Percentiles rank a stretch among this genome's conserved stretches.
phyloP scores from a whole-genome alignment of 1,140 invertebrate species.

The Zaprionus ornatus region DNA sequence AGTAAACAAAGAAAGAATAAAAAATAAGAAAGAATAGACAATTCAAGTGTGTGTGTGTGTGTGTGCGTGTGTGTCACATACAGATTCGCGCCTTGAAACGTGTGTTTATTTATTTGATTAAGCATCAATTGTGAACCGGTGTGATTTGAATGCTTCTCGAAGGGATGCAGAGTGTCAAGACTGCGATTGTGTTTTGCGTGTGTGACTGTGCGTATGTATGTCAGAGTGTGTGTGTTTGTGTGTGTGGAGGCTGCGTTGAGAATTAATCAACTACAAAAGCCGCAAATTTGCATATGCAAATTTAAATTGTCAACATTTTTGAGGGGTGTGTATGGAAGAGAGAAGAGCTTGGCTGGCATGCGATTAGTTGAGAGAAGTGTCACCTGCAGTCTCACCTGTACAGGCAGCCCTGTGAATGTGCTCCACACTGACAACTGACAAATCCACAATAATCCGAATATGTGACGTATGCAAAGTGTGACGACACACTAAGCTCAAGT shows the following conservation, averaged over 20 bases:
- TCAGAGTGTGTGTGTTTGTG: neutral
- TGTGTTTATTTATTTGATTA: constrained; percentile 68
- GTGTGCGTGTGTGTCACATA: constrained; percentile 7
- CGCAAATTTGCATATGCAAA: constrained; percentile 47
- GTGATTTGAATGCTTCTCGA: neutral
- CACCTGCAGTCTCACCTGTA: constrained; percentile 21
- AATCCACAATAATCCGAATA: constrained; percentile 30
- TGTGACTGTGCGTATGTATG: neutral
- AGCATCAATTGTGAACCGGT: constrained; percentile 52
- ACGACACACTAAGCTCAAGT: constrained; percentile 8
- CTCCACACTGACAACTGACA: constrained; percentile 28
- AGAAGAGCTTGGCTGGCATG: neutral
- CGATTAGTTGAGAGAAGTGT: constrained; percentile 25
- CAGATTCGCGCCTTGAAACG: constrained; percentile 7
- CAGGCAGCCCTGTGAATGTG: neutral
- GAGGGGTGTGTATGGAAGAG: neutral
- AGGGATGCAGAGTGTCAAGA: constrained; percentile 6
- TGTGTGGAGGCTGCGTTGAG: constrained; percentile 3
- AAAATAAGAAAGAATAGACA: neutral
- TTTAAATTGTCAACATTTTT: constrained; percentile 41
- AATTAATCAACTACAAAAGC: constrained; percentile 51
- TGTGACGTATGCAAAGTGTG: constrained; percentile 23
- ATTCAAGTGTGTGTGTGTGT: neutral
- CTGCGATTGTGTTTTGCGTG: too few species aligned
- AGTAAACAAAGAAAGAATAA: neutral